Percentiles rank a stretch among this genome's conserved stretches.
Conservation (phyloP, 2,888 invertebrate species). For the Halictus quadricinctus region DNA sequence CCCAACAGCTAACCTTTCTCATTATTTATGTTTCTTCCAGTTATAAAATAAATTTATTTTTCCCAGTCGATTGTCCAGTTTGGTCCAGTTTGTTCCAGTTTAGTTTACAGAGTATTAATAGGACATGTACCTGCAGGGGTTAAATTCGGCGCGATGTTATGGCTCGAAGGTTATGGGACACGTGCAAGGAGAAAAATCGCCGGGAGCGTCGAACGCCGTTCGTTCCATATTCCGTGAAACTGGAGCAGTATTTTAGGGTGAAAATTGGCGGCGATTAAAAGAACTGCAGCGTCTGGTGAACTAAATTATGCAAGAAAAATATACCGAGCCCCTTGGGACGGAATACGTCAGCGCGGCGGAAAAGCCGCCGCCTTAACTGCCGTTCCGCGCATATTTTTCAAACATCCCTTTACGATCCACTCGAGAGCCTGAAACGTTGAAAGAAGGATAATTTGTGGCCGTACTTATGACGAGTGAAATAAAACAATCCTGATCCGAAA, state of each 20-base stretch:
- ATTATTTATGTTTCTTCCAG: neutral
- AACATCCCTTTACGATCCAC: constrained; percentile 51
- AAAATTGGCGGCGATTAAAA: constrained; percentile 61
- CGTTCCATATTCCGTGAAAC: constrained; percentile 51
- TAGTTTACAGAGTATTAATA: neutral
- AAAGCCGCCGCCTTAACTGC: constrained; percentile 18
- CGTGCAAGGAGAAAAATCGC: constrained; percentile 8
- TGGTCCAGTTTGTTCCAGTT: neutral
- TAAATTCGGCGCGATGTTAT: neutral
- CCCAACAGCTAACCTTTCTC: neutral
- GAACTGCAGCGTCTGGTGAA: constrained; percentile 68
- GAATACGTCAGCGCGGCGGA: constrained; percentile 32
- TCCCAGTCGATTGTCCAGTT: neutral
- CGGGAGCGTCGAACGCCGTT: constrained; percentile 12
- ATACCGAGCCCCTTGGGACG: constrained; percentile 55
- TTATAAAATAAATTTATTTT: neutral
- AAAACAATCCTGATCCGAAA: constrained; percentile 29
- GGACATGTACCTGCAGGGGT: neutral
- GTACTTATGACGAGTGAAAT: constrained; percentile 42
- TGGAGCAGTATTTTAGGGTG: constrained; percentile 59
- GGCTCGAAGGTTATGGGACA: neutral
- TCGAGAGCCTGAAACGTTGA: constrained; percentile 29
- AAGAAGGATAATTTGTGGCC: constrained; percentile 35
- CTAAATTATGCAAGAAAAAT: constrained; percentile 75
- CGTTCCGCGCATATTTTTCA: constrained; percentile 43